Evolutionary conservation across 2,888 invertebrate species (phyloP).

Genomic region (Arge pagana): DNA sequence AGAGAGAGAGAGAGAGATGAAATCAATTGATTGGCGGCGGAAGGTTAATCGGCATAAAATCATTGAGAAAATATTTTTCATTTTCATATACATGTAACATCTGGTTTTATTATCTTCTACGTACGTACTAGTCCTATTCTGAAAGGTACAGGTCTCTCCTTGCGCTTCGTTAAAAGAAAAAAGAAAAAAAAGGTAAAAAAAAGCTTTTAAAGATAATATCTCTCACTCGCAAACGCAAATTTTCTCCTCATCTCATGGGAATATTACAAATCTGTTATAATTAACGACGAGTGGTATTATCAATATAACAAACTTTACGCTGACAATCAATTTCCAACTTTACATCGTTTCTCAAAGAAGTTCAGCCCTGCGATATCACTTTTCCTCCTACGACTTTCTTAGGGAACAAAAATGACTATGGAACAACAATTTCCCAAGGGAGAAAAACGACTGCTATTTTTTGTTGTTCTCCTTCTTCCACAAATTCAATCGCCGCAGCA

Average conservation of each 20-base stretch:
- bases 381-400: no score
- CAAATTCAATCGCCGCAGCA: no score
- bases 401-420: no score
- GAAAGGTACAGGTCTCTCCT: constrained; percentile 26
- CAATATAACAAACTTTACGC: constrained; percentile 11
- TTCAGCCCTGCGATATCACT: no score
- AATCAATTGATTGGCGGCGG: constrained; percentile 3
- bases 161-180: constrained; percentile 4
- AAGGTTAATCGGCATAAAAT: constrained; percentile 12
- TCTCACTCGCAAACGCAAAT: constrained; percentile 11
- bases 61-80: constrained; percentile 14
- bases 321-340: constrained; percentile 17
- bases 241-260: no score
- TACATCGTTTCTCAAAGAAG: constrained; percentile 10
- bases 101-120: constrained; percentile 18
- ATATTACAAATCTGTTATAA: constrained; percentile 14
- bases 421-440: no score
- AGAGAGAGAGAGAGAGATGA: not conserved
- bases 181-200: not conserved
- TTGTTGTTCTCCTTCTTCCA: no score
- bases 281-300: not conserved
- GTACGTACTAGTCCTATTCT: constrained; percentile 24
- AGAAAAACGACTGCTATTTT: no score
- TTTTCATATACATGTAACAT: constrained; percentile 14
- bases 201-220: constrained; percentile 17